These are phyloP conservation scores for Vidua chalybeata DNA, from an alignment of 2,113 vertebrate species.

Conservation along the genomic window DNA sequence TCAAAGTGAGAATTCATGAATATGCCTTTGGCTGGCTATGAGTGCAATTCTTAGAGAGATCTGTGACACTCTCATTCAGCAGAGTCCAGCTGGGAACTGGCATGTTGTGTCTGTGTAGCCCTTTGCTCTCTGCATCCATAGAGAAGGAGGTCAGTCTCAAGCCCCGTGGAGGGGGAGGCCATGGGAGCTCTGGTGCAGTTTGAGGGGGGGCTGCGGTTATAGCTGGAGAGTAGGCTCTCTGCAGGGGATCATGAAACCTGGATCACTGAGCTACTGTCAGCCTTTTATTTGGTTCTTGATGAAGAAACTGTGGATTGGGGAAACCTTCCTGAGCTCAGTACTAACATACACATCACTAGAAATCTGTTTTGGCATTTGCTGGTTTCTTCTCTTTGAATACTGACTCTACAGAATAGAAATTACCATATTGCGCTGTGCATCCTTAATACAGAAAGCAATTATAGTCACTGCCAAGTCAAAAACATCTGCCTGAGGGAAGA, in stretches of 20 bases:
- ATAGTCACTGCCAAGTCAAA: not conserved
- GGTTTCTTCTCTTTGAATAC: not conserved
- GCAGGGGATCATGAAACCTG: not conserved
- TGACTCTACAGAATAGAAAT: not conserved
- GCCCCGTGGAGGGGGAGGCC: accelerated
- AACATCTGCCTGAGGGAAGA: not conserved
- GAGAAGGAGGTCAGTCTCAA: not conserved
- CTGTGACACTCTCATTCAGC: not conserved
- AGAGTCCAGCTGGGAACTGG: not conserved
- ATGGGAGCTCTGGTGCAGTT: not conserved
- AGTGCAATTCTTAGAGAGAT: slow-evolving; percentile 18
- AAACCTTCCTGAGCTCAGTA: not conserved
- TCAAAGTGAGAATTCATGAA: slow-evolving; percentile 60
- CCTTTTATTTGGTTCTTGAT: not conserved
- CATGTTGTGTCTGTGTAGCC: not conserved
- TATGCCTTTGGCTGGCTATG: slow-evolving; percentile 22
- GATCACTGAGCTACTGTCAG: not conserved
- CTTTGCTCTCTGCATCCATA: not conserved
- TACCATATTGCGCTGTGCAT: not conserved
- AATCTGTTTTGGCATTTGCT: not conserved
- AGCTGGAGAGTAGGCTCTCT: not conserved
- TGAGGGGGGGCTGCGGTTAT: not conserved
- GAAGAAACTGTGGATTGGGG: not conserved
- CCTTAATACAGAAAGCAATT: not conserved
- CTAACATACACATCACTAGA: not conserved